phyloP scores from a whole-genome alignment of 2,888 invertebrate species.

The Volucella zonaria region DNA sequence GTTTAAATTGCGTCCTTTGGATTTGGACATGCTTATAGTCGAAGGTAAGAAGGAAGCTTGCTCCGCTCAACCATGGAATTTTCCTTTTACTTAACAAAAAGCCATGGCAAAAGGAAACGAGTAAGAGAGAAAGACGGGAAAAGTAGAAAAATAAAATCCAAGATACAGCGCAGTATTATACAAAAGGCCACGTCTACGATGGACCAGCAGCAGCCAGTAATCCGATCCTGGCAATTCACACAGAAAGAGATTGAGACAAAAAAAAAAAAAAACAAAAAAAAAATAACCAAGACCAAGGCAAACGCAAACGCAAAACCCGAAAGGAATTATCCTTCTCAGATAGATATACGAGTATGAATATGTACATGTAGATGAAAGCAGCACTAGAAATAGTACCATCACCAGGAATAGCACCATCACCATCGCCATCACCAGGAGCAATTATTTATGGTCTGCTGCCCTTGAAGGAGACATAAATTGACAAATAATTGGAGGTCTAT shows the following conservation, averaged over 20 bases:
- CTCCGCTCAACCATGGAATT: slow-evolving; percentile 60
- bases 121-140: background rate
- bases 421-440: slow-evolving; percentile 58
- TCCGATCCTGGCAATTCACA: slow-evolving; percentile 59
- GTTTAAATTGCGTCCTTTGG: slow-evolving; percentile 69
- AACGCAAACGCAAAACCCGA: slow-evolving; percentile 62
- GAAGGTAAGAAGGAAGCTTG: slow-evolving; percentile 60
- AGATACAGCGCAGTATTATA: slow-evolving; percentile 42
- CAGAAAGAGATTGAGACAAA: slow-evolving; percentile 32
- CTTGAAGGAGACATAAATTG: slow-evolving; percentile 80
- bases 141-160: slow-evolving; percentile 39
- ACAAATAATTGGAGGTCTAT: slow-evolving; percentile 79
- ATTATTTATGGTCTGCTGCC: slow-evolving; percentile 79
- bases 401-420: slow-evolving; percentile 27
- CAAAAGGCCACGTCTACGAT: slow-evolving; percentile 50
- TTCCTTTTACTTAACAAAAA: slow-evolving; percentile 18
- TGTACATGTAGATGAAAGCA: slow-evolving; percentile 28
- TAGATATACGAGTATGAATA: slow-evolving; percentile 15
- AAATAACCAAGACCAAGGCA: slow-evolving; percentile 44
- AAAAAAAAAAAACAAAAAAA: slow-evolving; percentile 35
- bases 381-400: slow-evolving; percentile 40
- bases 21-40: background rate
- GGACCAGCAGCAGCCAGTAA: slow-evolving; percentile 52
- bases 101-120: background rate
- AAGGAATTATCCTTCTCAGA: slow-evolving; percentile 67